These are phyloP conservation scores for Lomographa bimaculata DNA, from an alignment of 2,888 invertebrate species.

Conservation along the genomic window DNA sequence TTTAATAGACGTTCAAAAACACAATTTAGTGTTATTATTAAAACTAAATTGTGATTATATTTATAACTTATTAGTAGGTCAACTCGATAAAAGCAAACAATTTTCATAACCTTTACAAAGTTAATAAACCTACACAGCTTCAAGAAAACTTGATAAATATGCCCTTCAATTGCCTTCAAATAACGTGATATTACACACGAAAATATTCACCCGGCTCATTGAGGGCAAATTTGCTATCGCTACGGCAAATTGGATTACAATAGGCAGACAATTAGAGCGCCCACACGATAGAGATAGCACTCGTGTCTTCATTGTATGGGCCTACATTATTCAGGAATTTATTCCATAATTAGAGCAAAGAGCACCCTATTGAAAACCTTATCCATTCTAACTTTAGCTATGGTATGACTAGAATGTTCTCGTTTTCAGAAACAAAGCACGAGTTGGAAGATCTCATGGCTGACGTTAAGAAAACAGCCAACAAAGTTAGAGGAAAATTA, in stretches of 20 bases:
- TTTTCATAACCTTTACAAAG: conserved; percentile 14
- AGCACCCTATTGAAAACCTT: conserved; percentile 24
- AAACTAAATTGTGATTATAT: no score
- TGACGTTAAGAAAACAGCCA: conserved; percentile 99
- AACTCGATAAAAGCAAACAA: no score
- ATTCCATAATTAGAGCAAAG: conserved; percentile 30
- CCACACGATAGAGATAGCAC: conserved; percentile 39
- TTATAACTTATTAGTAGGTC: no score
- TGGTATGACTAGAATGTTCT: conserved; percentile 17
- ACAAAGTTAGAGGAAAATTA: conserved; percentile 99
- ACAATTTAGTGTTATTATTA: no score
- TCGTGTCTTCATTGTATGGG: conserved; percentile 38
- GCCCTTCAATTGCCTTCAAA: conserved; percentile 14
- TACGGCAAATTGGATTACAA: conserved; percentile 47
- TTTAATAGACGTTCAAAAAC: no score
- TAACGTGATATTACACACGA: conserved; percentile 25
- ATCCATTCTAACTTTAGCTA: conserved; percentile 18
- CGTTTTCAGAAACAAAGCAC: conserved; percentile 98
- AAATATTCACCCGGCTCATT: conserved; percentile 27
- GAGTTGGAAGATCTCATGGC: conserved; percentile 99
- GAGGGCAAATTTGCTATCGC: conserved; percentile 36
- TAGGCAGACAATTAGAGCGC: conserved; percentile 43
- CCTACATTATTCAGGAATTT: conserved; percentile 32
- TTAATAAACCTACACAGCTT: conserved; percentile 18
- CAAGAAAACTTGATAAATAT: conserved; percentile 18